Evolutionary conservation across 2,888 invertebrate genomes (phyloP).

Genomic region (Tenthredo scrophulariae): DNA sequence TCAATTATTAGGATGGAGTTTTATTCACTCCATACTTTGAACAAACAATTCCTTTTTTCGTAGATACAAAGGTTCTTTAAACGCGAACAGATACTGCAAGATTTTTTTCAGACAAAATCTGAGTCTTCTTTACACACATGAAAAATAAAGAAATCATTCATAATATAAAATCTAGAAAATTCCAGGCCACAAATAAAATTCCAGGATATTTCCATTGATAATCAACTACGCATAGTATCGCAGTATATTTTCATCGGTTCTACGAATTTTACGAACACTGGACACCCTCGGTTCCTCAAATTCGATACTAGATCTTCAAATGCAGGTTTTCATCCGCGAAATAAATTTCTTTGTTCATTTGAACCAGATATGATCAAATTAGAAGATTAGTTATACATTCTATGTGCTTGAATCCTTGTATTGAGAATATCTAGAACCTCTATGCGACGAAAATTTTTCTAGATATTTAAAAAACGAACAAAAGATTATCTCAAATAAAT

Average conservation of each 20-base stretch:
- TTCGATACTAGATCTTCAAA: background rate
- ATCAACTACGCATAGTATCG: background rate
- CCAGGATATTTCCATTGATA: background rate
- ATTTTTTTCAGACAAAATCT: background rate
- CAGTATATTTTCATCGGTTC: background rate
- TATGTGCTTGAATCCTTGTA: background rate
- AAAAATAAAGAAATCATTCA: background rate
- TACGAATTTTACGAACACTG: background rate
- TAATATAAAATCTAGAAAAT: background rate
- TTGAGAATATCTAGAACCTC: background rate
- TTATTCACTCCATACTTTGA: background rate
- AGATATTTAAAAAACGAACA: background rate
- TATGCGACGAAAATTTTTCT: background rate
- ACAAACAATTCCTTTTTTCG: background rate
- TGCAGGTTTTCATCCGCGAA: background rate
- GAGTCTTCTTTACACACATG: background rate
- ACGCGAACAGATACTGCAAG: background rate
- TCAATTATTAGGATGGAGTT: background rate
- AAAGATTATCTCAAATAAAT: background rate
- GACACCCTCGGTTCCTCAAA: background rate
- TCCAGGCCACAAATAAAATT: conserved; percentile 52
- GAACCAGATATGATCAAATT: background rate
- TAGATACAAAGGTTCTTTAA: background rate
- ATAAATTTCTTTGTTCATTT: background rate
- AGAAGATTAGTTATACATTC: background rate